Base-by-base conservation (phyloP, 2,888 invertebrate genomes). In the Pachliopta kotzebuea region DNA sequence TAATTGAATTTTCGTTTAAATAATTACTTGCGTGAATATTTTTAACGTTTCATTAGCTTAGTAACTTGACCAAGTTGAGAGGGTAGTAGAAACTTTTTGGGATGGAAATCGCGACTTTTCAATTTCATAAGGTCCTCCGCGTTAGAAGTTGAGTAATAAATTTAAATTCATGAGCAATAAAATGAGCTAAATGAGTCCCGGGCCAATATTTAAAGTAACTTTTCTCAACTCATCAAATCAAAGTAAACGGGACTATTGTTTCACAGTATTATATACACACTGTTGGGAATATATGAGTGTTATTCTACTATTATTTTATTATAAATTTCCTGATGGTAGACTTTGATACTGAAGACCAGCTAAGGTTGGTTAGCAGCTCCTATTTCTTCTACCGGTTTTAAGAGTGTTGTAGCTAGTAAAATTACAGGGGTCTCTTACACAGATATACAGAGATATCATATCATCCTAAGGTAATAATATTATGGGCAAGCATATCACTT, bases 121-220 rank as follows among this genome's bases (percentile, higher is more conserved):
- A 63, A 63, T 58, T 58, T 63, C 53, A 58, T 58, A 54, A 63
- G 26, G 53, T 29, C 18, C 29, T 37, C 37, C 21, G 57, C 61
- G 23, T 61, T 50, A 37, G 52, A 63, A 63, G 63, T 63, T 63
- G 45, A 45, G 57, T 57, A 29, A 63, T 63, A 58, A 63, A 63
- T 63, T 54, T 53, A 45, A 57, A 63, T 58, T 63, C 57, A 58
- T 53, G 57, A 63, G 57, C 57, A 42, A 62, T 62, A 42, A 62
- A 62, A 53, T 57, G 56, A 42, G 11, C 57, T 58, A 45, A 63
- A 63, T 58, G 53, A 58, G 57, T 58, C 57, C 53, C 63, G 26
- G 50, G 60, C 53, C 57, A 17, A 42, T 63, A 57, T 58, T 63
- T 54, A 52, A 24, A 45, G 42, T 42, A 58, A 63, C 53, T 63